phyloP scores from a whole-genome alignment of 53 echinoderm and acorn worm genomes.

The Actinopyga echinites region DNA sequence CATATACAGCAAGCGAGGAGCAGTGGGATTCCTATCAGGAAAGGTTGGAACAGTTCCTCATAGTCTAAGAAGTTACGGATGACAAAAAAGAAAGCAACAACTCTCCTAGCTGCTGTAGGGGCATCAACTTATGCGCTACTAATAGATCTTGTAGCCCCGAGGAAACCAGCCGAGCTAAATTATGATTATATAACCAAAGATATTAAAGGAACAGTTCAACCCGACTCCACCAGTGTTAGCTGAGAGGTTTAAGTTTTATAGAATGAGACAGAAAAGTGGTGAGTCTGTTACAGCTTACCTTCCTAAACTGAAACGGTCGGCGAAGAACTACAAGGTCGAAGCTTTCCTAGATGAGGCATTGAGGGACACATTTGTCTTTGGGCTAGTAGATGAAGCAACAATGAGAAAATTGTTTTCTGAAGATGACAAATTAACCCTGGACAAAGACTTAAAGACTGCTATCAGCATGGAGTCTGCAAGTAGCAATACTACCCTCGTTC shows the following conservation, averaged over 20 bases:
- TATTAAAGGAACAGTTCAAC: neutral
- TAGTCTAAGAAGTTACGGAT: conserved; percentile 17
- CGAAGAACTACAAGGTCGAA: conserved; percentile 18
- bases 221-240: conserved; percentile 33
- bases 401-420: neutral
- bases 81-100: conserved; percentile 12
- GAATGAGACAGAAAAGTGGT: conserved; percentile 27
- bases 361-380: conserved; percentile 8
- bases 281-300: conserved; percentile 27
- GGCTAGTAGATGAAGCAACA: neutral
- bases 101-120: conserved; percentile 16
- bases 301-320: conserved; percentile 28
- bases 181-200: neutral
- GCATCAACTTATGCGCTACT: conserved; percentile 21
- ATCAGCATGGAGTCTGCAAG: no score
- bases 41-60: conserved; percentile 34
- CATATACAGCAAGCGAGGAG: neutral
- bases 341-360: conserved; percentile 41
- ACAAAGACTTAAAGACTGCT: neutral
- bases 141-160: conserved; percentile 24
- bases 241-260: conserved; percentile 48
- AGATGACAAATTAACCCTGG: neutral
- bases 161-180: conserved; percentile 31
- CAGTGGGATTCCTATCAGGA: neutral
- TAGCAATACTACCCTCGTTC: neutral